phyloP scores from a whole-genome alignment of 2,888 invertebrate genomes.

The Cybosia mesomella region DNA sequence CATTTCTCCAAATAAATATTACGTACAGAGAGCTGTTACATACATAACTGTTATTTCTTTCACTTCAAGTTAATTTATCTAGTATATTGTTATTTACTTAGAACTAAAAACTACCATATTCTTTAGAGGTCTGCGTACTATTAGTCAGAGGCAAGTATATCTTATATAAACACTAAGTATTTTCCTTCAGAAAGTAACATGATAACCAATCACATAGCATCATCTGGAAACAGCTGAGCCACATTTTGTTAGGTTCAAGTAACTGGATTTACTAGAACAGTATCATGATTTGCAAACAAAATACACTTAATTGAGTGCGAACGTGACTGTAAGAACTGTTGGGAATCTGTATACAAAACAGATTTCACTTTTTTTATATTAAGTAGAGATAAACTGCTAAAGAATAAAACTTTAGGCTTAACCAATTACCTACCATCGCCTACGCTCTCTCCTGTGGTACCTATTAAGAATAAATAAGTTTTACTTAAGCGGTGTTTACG shows the following conservation, averaged over 20 bases:
- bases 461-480: not conserved
- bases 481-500: not conserved
- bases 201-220: conserved; percentile 23
- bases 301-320: conserved; percentile 25
- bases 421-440: conserved; percentile 8
- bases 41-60: conserved; percentile 2
- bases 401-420: conserved; percentile 18
- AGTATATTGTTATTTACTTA: not conserved
- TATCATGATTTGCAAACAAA: conserved; percentile 39
- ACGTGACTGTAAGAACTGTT: conserved; percentile 28
- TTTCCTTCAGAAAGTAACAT: conserved; percentile 30
- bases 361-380: conserved; percentile 59
- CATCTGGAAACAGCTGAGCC: conserved; percentile 18
- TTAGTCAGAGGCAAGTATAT: not conserved
- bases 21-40: conserved; percentile 3
- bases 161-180: conserved; percentile 8
- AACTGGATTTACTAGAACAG: conserved; percentile 24
- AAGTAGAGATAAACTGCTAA: conserved; percentile 22
- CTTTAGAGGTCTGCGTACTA: not conserved
- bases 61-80: not conserved
- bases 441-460: conserved; percentile 21
- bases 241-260: conserved; percentile 28
- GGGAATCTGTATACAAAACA: conserved; percentile 39
- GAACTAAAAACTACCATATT: not conserved
- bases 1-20: conserved; percentile 3